Percentiles rank a stretch among this genome's conserved stretches.
Evolutionary conservation across 1,140 invertebrate genomes (phyloP).

Genomic region (Drosophila baimaii): DNA sequence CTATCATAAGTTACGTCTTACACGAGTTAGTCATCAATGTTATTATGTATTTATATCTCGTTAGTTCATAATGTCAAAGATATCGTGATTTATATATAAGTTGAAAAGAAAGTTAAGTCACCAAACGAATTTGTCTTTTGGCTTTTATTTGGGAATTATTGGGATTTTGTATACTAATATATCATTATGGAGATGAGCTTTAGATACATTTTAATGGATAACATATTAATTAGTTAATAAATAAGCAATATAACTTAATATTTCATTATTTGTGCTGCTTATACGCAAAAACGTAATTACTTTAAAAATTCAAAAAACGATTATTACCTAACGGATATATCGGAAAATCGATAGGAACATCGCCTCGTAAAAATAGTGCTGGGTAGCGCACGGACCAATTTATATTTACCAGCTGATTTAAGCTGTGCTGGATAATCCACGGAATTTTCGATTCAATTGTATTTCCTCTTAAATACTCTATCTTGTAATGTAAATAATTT

Average conservation of each 20-base stretch:
- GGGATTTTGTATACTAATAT: background rate
- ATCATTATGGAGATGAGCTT: too few species aligned
- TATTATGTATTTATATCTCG: slow-evolving; percentile 80
- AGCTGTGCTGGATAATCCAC: too few species aligned
- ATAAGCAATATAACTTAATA: background rate
- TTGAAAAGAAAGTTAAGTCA: slow-evolving; percentile 58
- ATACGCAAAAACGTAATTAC: too few species aligned
- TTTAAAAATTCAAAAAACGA: background rate
- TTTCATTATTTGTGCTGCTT: background rate
- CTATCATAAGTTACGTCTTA: slow-evolving; percentile 60
- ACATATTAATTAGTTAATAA: too few species aligned
- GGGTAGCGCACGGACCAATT: background rate
- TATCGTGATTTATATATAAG: slow-evolving; percentile 80
- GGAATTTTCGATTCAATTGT: too few species aligned
- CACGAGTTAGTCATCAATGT: slow-evolving; percentile 67
- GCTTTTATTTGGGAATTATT: slow-evolving; percentile 7
- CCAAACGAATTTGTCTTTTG: slow-evolving; percentile 12
- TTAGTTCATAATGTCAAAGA: slow-evolving; percentile 76
- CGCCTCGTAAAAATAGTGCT: slow-evolving; percentile 3
- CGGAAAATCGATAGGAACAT: background rate
- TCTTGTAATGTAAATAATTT: too few species aligned
- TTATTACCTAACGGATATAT: background rate
- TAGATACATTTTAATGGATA: too few species aligned
- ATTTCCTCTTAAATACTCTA: too few species aligned
- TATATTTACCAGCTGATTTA: too few species aligned